phyloP scores from a whole-genome alignment of 2,888 invertebrate genomes.

The Phortica magna region DNA sequence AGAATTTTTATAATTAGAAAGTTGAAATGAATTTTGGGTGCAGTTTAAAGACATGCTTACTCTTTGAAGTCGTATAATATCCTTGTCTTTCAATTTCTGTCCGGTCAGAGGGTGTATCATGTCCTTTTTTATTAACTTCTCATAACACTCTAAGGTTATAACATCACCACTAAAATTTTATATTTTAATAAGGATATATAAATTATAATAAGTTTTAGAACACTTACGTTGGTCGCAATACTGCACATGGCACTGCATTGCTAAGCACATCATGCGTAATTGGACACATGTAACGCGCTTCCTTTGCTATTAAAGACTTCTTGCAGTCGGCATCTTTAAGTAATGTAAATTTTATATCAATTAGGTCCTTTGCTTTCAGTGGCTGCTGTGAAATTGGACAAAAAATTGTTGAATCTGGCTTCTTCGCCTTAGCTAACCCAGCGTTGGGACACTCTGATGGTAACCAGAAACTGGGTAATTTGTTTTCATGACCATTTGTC shows the following conservation, averaged over 20 bases:
- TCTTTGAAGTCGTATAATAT: conserved; percentile 94
- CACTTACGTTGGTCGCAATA: conserved; percentile 90
- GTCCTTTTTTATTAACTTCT: conserved; percentile 97
- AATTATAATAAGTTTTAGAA: conserved; percentile 8
- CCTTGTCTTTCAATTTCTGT: conserved; percentile 89
- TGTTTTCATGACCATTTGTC: conserved; percentile 86
- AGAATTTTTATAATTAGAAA: conserved; percentile 36
- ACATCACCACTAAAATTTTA: conserved; percentile 89
- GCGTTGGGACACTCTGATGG: conserved; percentile 95
- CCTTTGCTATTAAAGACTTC: conserved; percentile 90
- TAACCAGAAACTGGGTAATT: conserved; percentile 97
- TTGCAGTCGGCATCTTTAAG: conserved; percentile 93
- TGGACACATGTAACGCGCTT: conserved; percentile 97
- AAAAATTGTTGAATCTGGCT: conserved; percentile 83
- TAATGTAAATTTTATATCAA: conserved; percentile 94
- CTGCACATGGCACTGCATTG: conserved; percentile 96
- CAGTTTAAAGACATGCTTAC: conserved; percentile 78
- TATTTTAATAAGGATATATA: neutral
- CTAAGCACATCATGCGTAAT: conserved; percentile 97
- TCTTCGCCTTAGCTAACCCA: conserved; percentile 83
- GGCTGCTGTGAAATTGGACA: conserved; percentile 92
- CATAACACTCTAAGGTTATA: conserved; percentile 96
- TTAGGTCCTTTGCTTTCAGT: conserved; percentile 93
- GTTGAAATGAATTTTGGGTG: neutral
- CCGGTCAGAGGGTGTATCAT: conserved; percentile 96